Evolutionary conservation across 2,113 vertebrate genomes (phyloP).

Genomic region (Vicugna pacos): DNA sequence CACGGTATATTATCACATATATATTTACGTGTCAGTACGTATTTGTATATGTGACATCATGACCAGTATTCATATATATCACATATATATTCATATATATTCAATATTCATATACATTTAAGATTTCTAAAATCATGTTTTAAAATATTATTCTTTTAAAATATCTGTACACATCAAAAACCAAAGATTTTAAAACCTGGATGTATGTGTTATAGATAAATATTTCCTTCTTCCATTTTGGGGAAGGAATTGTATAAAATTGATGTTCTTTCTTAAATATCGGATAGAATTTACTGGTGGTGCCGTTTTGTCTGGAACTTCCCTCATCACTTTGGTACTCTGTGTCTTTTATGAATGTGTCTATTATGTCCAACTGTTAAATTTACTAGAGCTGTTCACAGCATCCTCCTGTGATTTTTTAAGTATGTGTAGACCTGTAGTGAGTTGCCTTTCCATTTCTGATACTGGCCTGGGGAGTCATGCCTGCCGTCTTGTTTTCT

Average conservation of each 20-base stretch:
- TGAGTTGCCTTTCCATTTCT: neutral
- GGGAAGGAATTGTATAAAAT: neutral
- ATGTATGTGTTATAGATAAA: neutral
- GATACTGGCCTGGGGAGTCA: too few species aligned
- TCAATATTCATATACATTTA: neutral
- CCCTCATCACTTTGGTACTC: neutral
- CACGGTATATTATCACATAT: too few species aligned
- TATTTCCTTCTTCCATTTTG: neutral
- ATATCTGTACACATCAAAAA: neutral
- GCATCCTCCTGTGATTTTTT: neutral
- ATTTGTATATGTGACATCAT: neutral
- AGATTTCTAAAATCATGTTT: neutral
- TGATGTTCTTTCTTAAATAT: neutral
- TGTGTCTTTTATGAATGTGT: neutral
- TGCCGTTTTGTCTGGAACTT: neutral
- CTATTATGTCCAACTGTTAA: neutral
- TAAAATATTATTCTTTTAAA: neutral
- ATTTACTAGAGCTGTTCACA: neutral
- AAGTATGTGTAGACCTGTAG: neutral
- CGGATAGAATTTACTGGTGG: neutral
- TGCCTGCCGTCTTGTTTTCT: neutral
- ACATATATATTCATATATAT: neutral
- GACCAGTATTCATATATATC: neutral
- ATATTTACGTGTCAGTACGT: neutral
- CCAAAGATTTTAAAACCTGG: neutral